Conservation (phyloP, 1,140 invertebrate genomes). For the Lepidostoma basale region DNA sequence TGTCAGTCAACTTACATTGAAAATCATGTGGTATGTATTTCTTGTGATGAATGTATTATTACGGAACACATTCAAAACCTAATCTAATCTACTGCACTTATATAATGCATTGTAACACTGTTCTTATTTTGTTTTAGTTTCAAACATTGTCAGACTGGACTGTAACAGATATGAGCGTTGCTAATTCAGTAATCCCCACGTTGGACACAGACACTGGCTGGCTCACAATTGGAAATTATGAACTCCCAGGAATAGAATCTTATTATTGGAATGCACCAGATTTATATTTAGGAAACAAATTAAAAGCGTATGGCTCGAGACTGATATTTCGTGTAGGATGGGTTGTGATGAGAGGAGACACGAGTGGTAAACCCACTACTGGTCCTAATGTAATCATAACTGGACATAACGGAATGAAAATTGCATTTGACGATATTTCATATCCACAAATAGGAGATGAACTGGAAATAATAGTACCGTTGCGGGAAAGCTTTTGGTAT, state of each 20-base stretch:
- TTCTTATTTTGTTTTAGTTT: slow-evolving; percentile 54
- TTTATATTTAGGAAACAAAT: slow-evolving; percentile 73
- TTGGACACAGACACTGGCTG: slow-evolving; percentile 62
- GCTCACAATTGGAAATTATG: slow-evolving; percentile 67
- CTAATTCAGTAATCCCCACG: slow-evolving; percentile 57
- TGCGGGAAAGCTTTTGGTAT: slow-evolving; percentile 78
- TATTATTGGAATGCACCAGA: slow-evolving; percentile 90
- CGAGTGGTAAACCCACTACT: slow-evolving; percentile 81
- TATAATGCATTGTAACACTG: not conserved
- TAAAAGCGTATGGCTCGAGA: slow-evolving; percentile 84
- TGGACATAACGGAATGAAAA: slow-evolving; percentile 71
- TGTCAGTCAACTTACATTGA: slow-evolving; percentile 71
- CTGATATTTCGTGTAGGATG: slow-evolving; percentile 81
- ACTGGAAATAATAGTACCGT: slow-evolving; percentile 65
- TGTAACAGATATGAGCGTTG: slow-evolving; percentile 66
- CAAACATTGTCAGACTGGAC: slow-evolving; percentile 68
- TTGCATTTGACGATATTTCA: slow-evolving; percentile 74
- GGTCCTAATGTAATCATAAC: slow-evolving; percentile 87
- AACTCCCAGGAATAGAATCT: slow-evolving; percentile 71
- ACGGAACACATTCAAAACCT: no score
- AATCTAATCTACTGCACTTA: not conserved
- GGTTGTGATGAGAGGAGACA: slow-evolving; percentile 86
- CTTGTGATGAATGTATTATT: not conserved
- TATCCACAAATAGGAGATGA: slow-evolving; percentile 63
- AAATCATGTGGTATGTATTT: slow-evolving; percentile 62